These are phyloP conservation scores for Lacanobia oleracea DNA, from an alignment of 2,888 invertebrate species.

Conservation along the genomic window DNA sequence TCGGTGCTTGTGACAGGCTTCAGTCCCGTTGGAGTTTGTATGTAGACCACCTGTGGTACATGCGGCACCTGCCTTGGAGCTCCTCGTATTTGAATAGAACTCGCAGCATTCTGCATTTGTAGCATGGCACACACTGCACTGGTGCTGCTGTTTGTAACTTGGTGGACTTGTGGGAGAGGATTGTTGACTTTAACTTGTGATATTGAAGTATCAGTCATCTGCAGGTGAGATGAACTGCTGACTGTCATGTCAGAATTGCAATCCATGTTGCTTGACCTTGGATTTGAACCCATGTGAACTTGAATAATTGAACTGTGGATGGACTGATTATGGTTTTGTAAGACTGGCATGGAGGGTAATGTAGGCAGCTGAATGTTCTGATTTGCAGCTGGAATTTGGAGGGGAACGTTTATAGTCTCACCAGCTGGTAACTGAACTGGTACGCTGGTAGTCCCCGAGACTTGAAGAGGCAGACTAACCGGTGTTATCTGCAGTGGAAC, in stretches of 20 bases:
- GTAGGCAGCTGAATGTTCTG: constrained; percentile 84
- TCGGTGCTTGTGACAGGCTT: constrained; percentile 87
- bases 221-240: constrained; percentile 81
- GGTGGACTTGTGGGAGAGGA: constrained; percentile 83
- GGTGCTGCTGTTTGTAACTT: constrained; percentile 78
- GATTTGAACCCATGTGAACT: constrained; percentile 86
- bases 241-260: constrained; percentile 80
- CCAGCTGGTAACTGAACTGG: constrained; percentile 86
- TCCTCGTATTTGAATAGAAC: constrained; percentile 84
- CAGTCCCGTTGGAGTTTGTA: constrained; percentile 89
- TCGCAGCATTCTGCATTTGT: constrained; percentile 83
- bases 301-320: constrained; percentile 86
- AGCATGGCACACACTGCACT: constrained; percentile 69
- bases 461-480: constrained; percentile 86
- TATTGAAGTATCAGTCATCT: constrained; percentile 79
- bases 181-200: constrained; percentile 83
- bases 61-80: constrained; percentile 87
- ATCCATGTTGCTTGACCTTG: constrained; percentile 80
- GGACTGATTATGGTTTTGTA: constrained; percentile 81
- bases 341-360: constrained; percentile 85
- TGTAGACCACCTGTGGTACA: constrained; percentile 91
- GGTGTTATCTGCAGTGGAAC: constrained; percentile 85
- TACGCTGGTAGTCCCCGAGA: constrained; percentile 83
- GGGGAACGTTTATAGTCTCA: constrained; percentile 86
- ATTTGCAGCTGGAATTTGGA: constrained; percentile 81